Conservation (phyloP, 1,140 invertebrate species). For the Lasioglossum baleicum region DNA sequence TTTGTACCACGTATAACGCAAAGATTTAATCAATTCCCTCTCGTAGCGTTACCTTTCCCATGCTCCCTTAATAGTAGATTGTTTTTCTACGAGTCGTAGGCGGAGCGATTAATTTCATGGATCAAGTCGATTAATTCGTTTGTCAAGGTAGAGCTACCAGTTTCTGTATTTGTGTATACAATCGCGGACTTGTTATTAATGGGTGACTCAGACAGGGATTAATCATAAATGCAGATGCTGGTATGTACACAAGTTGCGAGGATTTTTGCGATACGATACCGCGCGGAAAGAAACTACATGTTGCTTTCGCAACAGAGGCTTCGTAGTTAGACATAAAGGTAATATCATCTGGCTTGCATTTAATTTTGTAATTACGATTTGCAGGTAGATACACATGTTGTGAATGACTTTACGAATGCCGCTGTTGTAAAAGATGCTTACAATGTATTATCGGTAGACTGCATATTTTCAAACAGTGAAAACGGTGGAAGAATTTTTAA, state of each 20-base stretch:
- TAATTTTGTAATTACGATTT: constrained; percentile 9
- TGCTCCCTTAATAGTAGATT: constrained; percentile 24
- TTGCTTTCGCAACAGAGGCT: constrained; percentile 25
- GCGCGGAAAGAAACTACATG: constrained; percentile 20
- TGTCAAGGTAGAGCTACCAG: constrained; percentile 38
- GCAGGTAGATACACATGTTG: background rate
- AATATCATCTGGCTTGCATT: background rate
- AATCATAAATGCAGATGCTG: constrained; percentile 8
- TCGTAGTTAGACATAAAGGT: background rate
- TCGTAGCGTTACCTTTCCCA: constrained; percentile 31
- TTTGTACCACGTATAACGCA: background rate
- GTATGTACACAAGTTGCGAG: background rate
- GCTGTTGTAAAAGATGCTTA: no score
- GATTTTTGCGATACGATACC: constrained; percentile 9
- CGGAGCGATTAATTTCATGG: constrained; percentile 32
- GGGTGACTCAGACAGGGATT: constrained; percentile 11
- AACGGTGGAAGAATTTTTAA: no score
- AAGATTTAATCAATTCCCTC: constrained; percentile 15
- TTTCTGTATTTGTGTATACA: constrained; percentile 36
- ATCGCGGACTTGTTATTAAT: constrained; percentile 30
- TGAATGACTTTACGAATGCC: no score
- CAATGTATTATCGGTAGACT: no score
- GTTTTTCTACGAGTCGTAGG: background rate
- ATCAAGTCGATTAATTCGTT: constrained; percentile 43
- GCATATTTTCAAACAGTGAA: no score